These are phyloP conservation scores for Paralichthys olivaceus DNA, from an alignment of 2,113 vertebrate species.

Conservation along the genomic window DNA sequence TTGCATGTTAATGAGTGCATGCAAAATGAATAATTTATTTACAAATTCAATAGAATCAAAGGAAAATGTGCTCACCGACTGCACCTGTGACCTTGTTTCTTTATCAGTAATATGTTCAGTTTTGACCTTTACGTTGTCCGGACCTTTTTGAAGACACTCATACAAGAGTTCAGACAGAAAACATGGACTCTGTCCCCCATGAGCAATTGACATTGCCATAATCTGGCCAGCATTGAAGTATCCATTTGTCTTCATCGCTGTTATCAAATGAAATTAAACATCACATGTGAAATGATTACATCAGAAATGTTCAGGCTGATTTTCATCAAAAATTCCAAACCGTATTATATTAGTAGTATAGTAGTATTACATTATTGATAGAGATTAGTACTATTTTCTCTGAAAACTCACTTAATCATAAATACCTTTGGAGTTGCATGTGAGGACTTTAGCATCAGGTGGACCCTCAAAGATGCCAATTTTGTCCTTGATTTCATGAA, in stretches of 20 bases:
- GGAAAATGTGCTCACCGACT: not conserved
- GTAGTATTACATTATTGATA: too few species aligned
- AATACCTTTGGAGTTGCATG: conserved; percentile 43
- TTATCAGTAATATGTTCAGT: conserved; percentile 6
- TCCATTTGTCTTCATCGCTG: conserved; percentile 11
- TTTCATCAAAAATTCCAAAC: not conserved
- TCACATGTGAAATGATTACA: not conserved
- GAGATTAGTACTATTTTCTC: too few species aligned
- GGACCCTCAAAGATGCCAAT: conserved; percentile 34
- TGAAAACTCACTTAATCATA: not conserved
- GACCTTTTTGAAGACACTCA: conserved; percentile 11
- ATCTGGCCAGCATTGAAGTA: conserved; percentile 11
- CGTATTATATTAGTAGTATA: not conserved
- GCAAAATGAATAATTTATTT: not conserved
- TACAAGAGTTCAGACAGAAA: conserved; percentile 21
- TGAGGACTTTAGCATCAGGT: conserved; percentile 14
- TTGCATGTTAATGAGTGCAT: not conserved
- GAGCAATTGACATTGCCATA: conserved; percentile 18
- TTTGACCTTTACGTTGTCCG: conserved; percentile 5
- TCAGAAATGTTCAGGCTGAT: not conserved
- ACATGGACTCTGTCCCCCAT: conserved; percentile 22
- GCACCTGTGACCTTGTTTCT: conserved; percentile 11
- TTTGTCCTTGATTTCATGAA: conserved; percentile 22
- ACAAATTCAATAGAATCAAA: not conserved
- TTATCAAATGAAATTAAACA: not conserved